phyloP scores from a whole-genome alignment of 2,888 invertebrate species.

The Morpho helenor region DNA sequence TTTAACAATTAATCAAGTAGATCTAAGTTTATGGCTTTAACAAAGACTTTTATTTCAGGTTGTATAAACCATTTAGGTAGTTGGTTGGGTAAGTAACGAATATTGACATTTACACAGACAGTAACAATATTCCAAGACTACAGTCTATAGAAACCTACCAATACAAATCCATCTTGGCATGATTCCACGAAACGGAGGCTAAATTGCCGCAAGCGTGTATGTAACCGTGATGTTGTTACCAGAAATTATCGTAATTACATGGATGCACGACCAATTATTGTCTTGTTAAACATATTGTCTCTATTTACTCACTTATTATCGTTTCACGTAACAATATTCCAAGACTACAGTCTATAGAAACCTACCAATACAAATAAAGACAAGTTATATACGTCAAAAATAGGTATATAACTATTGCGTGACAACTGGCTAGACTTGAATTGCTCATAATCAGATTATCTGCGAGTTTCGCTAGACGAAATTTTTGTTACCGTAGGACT shows the following conservation, averaged over 20 bases:
- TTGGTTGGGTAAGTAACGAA: no score
- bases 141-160: no score
- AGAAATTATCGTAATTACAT: conserved; percentile 10
- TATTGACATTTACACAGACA: no score
- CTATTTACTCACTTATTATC: neutral
- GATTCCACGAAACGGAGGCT: conserved; percentile 4
- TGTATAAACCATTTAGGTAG: no score
- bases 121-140: no score
- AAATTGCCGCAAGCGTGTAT: conserved; percentile 6
- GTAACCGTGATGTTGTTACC: conserved; percentile 3
- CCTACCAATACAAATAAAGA: no score
- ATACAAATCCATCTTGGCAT: conserved; percentile 3
- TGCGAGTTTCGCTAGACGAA: conserved; percentile 39
- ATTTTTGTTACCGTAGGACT: conserved; percentile 43
- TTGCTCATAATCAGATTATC: conserved; percentile 56
- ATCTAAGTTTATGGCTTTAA: no score
- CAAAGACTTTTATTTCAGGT: no score
- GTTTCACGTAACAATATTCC: no score
- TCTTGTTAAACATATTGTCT: conserved; percentile 2
- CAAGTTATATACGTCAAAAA: neutral
- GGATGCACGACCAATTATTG: conserved; percentile 5
- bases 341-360: no score
- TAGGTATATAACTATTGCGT: conserved; percentile 46
- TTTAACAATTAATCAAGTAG: no score
- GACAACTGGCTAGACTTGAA: conserved; percentile 49